Conservation (phyloP, 2,888 invertebrate genomes). For the Tuberolachnus salignus region DNA sequence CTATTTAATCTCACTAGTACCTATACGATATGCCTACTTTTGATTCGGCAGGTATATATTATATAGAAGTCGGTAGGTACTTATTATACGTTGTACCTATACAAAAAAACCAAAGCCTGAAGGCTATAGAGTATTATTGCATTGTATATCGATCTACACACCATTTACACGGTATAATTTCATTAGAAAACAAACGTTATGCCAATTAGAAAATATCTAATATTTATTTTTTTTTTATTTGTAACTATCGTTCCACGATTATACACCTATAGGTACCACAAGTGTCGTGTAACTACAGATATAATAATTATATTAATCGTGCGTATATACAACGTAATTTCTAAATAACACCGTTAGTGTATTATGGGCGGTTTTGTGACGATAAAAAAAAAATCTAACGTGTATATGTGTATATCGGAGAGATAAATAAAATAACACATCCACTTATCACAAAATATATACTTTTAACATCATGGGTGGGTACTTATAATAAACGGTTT, state of each 20-base stretch:
- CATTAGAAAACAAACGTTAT: neutral
- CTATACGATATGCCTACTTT: no score
- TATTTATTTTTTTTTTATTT: no score
- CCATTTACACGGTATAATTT: conserved; percentile 12
- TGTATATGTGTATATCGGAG: neutral
- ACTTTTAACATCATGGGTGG: neutral
- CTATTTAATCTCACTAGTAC: no score
- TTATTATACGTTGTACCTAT: no score
- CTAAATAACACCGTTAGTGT: neutral
- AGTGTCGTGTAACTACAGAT: neutral
- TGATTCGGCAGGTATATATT: no score
- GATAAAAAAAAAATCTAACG: neutral
- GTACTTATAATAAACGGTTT: neutral
- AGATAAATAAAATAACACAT: conserved; percentile 6
- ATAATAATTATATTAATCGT: conserved; percentile 22
- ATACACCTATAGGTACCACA: no score
- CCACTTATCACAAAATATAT: conserved; percentile 24
- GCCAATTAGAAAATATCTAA: neutral
- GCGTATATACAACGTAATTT: neutral
- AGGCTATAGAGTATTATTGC: neutral
- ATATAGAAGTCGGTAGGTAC: no score
- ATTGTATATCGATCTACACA: conserved; percentile 10
- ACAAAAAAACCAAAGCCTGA: conserved; percentile 12
- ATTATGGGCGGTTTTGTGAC: conserved; percentile 14
- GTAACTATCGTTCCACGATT: no score